These are phyloP conservation scores for Drosophila antonietae DNA, from an alignment of 2,888 invertebrate genomes.

Conservation along the genomic window DNA sequence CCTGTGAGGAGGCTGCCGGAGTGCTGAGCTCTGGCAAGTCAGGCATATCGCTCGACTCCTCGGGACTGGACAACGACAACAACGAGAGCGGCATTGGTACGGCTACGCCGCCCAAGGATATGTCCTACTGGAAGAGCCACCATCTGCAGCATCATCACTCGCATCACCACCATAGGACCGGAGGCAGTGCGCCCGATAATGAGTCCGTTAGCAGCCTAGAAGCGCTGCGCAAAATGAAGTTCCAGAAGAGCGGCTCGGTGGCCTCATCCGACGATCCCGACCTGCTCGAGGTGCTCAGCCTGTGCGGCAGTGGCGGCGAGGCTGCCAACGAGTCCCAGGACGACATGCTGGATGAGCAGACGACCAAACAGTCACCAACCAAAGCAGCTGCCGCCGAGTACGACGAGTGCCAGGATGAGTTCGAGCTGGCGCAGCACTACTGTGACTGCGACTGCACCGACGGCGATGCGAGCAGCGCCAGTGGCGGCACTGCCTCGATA, in stretches of 20 bases:
- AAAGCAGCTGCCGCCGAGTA: constrained; percentile 46
- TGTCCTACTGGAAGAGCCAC: constrained; percentile 81
- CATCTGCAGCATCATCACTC: constrained; percentile 69
- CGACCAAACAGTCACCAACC: constrained; percentile 38
- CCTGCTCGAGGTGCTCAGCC: constrained; percentile 83
- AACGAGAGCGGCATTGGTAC: constrained; percentile 84
- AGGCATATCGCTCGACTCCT: constrained; percentile 84
- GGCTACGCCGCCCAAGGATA: constrained; percentile 84
- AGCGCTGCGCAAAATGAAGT: constrained; percentile 82
- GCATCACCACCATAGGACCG: constrained; percentile 58
- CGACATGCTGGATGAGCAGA: constrained; percentile 67
- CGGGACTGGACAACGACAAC: constrained; percentile 84
- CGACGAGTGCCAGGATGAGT: constrained; percentile 82
- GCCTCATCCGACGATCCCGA: constrained; percentile 84
- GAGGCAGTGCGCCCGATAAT: constrained; percentile 70
- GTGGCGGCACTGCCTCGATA: constrained; percentile 56
- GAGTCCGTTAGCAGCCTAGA: constrained; percentile 83
- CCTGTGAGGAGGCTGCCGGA: constrained; percentile 83
- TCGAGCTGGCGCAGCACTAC: constrained; percentile 72
- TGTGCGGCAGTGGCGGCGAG: constrained; percentile 81
- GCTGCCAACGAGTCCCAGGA: constrained; percentile 76
- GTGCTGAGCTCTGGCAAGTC: constrained; percentile 84
- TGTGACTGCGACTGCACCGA: constrained; percentile 82
- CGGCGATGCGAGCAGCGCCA: constrained; percentile 78
- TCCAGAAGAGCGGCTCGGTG: constrained; percentile 83